phyloP scores from a whole-genome alignment of 2,113 vertebrate genomes.

The Arizona elegans region DNA sequence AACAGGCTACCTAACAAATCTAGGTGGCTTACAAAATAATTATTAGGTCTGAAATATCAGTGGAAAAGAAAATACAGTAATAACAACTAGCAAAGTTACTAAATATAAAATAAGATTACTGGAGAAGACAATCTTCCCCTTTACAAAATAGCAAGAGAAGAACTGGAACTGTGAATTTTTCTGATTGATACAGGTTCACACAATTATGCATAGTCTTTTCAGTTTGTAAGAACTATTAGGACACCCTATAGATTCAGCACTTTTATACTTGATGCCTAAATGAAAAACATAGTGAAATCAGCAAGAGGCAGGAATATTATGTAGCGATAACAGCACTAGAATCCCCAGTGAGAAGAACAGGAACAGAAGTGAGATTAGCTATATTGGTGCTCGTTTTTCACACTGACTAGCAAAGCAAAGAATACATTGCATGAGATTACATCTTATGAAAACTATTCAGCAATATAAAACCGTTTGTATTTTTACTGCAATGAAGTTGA shows the following conservation, averaged over 20 bases:
- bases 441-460: not conserved
- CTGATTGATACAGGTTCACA: not conserved
- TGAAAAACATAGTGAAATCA: not conserved
- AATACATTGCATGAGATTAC: not conserved
- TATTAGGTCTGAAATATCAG: not conserved
- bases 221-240: no score
- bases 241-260: not conserved
- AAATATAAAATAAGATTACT: not conserved
- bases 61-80: not conserved
- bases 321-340: not conserved
- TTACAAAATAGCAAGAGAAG: not conserved
- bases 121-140: not conserved
- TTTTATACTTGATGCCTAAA: conserved; percentile 2
- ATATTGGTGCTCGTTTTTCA: not conserved
- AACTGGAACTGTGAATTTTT: not conserved
- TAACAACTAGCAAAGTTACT: not conserved
- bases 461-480: not conserved
- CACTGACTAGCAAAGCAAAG: not conserved
- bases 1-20: not conserved
- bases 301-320: not conserved
- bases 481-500: not conserved
- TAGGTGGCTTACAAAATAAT: not conserved
- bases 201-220: not conserved
- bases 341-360: not conserved
- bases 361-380: not conserved